Conservation (phyloP, 2,888 invertebrate genomes). For the Sphaerophoria rueppellii region DNA sequence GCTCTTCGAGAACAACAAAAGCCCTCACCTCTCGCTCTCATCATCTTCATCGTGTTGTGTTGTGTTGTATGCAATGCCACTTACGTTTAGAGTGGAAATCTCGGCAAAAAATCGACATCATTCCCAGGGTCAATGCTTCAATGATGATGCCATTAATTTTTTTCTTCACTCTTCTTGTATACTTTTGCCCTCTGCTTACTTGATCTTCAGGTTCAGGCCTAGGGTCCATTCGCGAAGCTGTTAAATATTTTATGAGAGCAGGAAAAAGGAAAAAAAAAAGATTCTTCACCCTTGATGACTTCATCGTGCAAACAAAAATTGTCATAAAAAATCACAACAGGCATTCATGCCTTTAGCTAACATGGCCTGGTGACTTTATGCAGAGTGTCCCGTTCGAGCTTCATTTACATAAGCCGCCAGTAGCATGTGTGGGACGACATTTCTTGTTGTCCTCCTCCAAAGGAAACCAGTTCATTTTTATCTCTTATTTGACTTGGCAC, state of each 20-base stretch:
- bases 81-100: constrained; percentile 9
- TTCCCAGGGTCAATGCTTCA: constrained; percentile 67
- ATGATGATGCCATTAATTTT: constrained; percentile 56
- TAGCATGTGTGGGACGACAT: neutral
- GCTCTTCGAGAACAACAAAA: constrained; percentile 18
- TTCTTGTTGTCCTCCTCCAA: neutral
- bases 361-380: constrained; percentile 49
- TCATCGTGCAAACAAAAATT: constrained; percentile 35
- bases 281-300: constrained; percentile 41
- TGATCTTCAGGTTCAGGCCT: neutral
- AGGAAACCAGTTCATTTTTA: constrained; percentile 59
- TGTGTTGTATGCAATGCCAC: neutral
- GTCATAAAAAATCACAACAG: constrained; percentile 32
- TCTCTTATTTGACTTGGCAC: constrained; percentile 50
- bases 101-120: constrained; percentile 59
- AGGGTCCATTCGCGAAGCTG: constrained; percentile 14
- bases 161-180: constrained; percentile 7
- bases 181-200: neutral
- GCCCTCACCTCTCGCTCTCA: neutral
- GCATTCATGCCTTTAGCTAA: neutral
- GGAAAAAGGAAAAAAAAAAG: constrained; percentile 32
- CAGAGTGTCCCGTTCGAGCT: constrained; percentile 34
- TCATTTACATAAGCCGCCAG: neutral
- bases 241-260: constrained; percentile 53
- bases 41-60: neutral